Evolutionary conservation across 2,113 vertebrate genomes (phyloP), one percentile per base, ranked within the genome.

Genomic region (Rhineura floridana): DNA sequence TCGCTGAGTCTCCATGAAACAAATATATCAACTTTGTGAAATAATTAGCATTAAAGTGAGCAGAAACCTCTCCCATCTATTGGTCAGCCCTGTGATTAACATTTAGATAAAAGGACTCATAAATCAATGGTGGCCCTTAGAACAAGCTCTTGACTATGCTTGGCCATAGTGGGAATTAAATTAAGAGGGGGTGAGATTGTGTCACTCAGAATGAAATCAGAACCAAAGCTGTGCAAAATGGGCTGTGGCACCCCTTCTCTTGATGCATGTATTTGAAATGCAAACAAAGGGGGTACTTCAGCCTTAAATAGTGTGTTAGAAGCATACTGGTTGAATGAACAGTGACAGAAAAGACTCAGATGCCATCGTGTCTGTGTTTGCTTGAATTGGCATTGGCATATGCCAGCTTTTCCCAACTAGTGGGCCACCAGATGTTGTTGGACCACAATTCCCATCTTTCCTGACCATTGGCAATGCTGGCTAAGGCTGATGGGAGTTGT

Each of bases 1-100:
- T 52, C 65, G 3, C 80, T 13, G 82, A 72, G 83, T 88, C 86
- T 91, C 90, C 0, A 0, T 0, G 81, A 92, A 83, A 84, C 84
- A 0, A 85, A 82, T 75, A 44, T 89, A 91, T 93, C 94, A 93
- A 90, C 93, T 89, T 73, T 25, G 70, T 87, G 87, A 95, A 94
- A 93, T 89, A 92, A 94, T 91, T 89, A 91, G 87, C 87, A 48
- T 44, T 12, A 76, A 84, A 89, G 92, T 73, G 89, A 92, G 90
- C 84, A 86, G 89, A 93, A 86, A 2, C 21, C 0, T 63, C 25
- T 85, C 90, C 86, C 28, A 86, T 77, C 92, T 0, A 62, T 19
- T 21, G 3, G 90, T 90, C 91, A 91, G 83, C 52, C 76, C 85
- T 69, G 5, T 81, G 69, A 79, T 84, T 89, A 86, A 87, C 87